Percentiles rank a stretch among this genome's conserved stretches.
Evolutionary conservation across 1,140 invertebrate genomes (phyloP).

Genomic region (Paraescarpia echinospica): DNA sequence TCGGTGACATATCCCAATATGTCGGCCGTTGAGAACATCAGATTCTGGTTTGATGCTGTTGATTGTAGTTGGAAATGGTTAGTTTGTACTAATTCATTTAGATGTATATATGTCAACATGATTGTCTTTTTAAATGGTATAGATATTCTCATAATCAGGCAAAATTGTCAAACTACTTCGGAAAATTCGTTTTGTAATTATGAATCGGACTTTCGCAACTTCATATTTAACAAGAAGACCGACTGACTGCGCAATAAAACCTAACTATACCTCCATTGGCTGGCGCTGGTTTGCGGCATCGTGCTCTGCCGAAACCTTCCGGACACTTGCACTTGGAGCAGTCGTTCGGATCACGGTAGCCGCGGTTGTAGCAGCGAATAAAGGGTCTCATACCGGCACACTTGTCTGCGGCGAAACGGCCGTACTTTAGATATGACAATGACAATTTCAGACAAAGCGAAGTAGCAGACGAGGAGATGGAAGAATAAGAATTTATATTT

Average conservation of each 20-base stretch:
- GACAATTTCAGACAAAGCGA: neutral
- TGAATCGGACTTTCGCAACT: neutral
- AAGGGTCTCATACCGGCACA: neutral
- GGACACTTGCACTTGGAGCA: slow-evolving; percentile 48
- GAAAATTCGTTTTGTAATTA: neutral
- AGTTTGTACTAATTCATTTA: too few species aligned
- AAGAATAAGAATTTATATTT: neutral
- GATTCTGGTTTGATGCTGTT: too few species aligned
- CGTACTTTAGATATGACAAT: neutral
- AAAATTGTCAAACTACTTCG: too few species aligned
- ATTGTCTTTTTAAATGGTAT: too few species aligned
- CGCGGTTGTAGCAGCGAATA: slow-evolving; percentile 24
- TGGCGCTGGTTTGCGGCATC: slow-evolving; percentile 29
- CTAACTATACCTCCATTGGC: neutral
- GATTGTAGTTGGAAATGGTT: too few species aligned
- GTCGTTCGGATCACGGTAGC: slow-evolving; percentile 52
- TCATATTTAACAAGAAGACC: neutral
- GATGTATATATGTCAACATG: too few species aligned
- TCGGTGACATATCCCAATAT: too few species aligned
- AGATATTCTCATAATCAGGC: too few species aligned
- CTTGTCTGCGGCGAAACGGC: slow-evolving; percentile 31
- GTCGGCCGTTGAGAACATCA: too few species aligned
- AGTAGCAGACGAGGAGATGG: neutral
- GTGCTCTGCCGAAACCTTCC: slow-evolving; percentile 40
- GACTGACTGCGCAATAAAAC: neutral